Evolutionary conservation across 1,140 invertebrate genomes (phyloP), one percentile per base, ranked within the genome.

Genomic region (Drosophila neocordata): DNA sequence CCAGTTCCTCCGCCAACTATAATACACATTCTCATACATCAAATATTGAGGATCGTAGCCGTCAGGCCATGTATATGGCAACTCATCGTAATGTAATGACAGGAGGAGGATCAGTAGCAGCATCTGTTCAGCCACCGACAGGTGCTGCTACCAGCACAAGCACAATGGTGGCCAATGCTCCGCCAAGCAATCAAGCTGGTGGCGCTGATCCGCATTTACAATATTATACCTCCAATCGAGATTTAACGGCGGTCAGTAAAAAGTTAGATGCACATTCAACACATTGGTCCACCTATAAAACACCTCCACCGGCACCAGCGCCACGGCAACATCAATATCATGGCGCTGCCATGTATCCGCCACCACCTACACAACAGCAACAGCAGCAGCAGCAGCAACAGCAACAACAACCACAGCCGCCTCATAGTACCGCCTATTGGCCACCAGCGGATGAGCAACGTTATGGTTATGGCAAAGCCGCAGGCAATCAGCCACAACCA

Each of bases 201-300:
- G 77, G 66, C 22, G 65, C 57, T 55, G 83, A 88, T 77, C 83
- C 83, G 6, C 83, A 88, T 53, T 56, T 83, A 63, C 83, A 88
- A 58, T 87, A 87, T 51, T 87, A 87, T 67, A 87, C 83, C 63
- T 88, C 83, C 18, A 87, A 87, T 37, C 75, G 85, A n/a, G 85
- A 77, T 41, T 58, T 87, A 67, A 12, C 52, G n/a, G 61, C 20
- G 8, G 37, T 44, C 20, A 87, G 79, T 31, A 83, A 82, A 35
- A 22, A 71, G 48, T 51, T 41, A 6, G 79, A 79, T 15, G 31
- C 61, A 13, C 72, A 71, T 35, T 35, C 83, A 44, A 72, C 41
- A 48, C 41, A 13, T 9, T 88, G 78, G 82, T 69, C 79, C 31
- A 20, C 41, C 2, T 76, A 89, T 65, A 79, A 75, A 20, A 77